Evolutionary conservation across 2,888 invertebrate genomes (phyloP), one percentile per base, ranked within the genome.

Genomic region (Metallyticus violacea): DNA sequence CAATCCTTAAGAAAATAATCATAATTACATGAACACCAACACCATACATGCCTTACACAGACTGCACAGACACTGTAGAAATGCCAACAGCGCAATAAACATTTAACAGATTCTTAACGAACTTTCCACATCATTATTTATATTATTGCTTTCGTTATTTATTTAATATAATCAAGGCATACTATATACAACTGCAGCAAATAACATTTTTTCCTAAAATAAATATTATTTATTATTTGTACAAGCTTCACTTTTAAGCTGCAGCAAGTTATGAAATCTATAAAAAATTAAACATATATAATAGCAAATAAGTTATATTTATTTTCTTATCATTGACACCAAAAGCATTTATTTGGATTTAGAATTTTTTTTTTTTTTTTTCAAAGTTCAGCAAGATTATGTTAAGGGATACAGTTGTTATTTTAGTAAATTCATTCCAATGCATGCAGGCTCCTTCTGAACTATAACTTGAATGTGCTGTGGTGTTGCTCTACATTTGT

Each of bases 71-170:
- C 83, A 83, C 77, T 77, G 83, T 77, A 83, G 76, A 83, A 83
- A 83, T 83, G 83, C 4, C 77, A 83, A 83, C 83, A 26, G 83
- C 76, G 83, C 83, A 83, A 83, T 83, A 83, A 83, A 83, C 83
- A 83, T 83, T 83, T 83, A 83, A 83, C 83, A 83, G 83, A 77
- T 28, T 83, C 77, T 83, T 83, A 77, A 83, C 77, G n/a, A 77
- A 28, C 77, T 28, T 83, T 83, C 77, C 83, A 83, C 83, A 83
- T 83, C 76, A 83, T 77, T 77, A 83, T 83, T 83, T 83, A 83
- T 77, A 83, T 83, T 83, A 83, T 83, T 83, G 83, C 83, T 83
- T 83, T 83, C 83, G 28, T 83, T 83, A 83, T 77, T 83, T 77
- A 83, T 77, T 83, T 83, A 83, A 83, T 77, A 77, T 77, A 83